A percentile compares a stretch with the other conserved stretches of the same genome.
Evolutionary conservation across 2,797 vertebrate species (phyloP).

Genomic region (Morus bassanus): DNA sequence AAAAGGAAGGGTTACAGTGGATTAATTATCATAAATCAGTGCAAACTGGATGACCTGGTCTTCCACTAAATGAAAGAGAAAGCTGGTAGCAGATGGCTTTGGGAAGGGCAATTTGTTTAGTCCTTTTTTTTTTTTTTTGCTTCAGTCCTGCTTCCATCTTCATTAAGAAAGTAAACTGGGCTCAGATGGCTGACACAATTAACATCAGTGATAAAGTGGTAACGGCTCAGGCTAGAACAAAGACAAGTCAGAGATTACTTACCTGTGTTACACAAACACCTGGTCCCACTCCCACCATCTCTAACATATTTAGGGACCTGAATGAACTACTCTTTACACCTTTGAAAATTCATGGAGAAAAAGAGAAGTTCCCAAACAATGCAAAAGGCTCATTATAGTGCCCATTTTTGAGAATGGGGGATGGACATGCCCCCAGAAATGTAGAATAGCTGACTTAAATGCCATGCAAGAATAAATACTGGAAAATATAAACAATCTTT

Average conservation of each 20-base stretch:
- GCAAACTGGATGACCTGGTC: neutral
- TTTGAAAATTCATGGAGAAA: neutral
- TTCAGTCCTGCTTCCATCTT: neutral
- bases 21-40: neutral
- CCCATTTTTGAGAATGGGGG: neutral
- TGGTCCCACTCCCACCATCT: neutral
- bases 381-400: neutral
- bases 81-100: slow-evolving; percentile 19
- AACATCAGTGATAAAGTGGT: neutral
- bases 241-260: neutral
- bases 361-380: neutral
- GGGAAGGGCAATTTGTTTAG: neutral
- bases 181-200: slow-evolving; percentile 28
- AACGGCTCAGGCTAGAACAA: neutral
- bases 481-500: neutral
- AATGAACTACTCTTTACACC: neutral
- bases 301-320: neutral
- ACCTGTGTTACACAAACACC: neutral
- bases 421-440: rapidly evolving
- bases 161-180: slow-evolving; percentile 23
- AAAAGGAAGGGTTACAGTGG: neutral
- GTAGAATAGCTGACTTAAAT: neutral
- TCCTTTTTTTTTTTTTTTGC: neutral
- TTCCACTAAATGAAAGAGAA: neutral
- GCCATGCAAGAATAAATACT: neutral